Conservation (phyloP, 2,888 invertebrate genomes). For the Tinea trinotella region DNA sequence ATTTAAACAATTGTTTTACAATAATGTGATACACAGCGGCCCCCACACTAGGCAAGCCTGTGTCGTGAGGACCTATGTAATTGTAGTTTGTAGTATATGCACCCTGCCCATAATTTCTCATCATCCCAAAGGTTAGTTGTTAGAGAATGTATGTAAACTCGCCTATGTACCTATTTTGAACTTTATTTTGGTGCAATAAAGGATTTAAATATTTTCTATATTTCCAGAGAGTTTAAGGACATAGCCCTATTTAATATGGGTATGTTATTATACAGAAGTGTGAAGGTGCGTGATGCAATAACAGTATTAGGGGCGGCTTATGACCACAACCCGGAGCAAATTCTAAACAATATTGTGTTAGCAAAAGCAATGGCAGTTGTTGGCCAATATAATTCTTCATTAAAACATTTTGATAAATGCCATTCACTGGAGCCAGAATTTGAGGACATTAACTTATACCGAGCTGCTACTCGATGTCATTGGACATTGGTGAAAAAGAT, state of each 20-base stretch:
- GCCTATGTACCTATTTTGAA: too few relatives aligned
- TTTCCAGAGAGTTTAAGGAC: slow-evolving; percentile 78
- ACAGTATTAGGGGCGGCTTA: slow-evolving; percentile 80
- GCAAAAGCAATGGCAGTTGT: slow-evolving; percentile 81
- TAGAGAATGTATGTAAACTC: too few relatives aligned
- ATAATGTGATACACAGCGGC: too few relatives aligned
- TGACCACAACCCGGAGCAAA: slow-evolving; percentile 76
- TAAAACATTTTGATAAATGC: slow-evolving; percentile 72
- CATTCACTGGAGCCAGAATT: slow-evolving; percentile 75
- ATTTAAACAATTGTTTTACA: too few relatives aligned
- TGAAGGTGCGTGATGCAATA: slow-evolving; percentile 79
- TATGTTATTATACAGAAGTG: slow-evolving; percentile 78
- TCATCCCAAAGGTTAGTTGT: too few relatives aligned
- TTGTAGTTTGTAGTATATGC: too few relatives aligned
- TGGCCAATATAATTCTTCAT: slow-evolving; percentile 80
- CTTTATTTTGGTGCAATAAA: too few relatives aligned
- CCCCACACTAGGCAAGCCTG: too few relatives aligned
- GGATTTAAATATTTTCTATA: slow-evolving; percentile 20
- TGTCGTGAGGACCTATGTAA: too few relatives aligned
- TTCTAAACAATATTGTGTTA: slow-evolving; percentile 76
- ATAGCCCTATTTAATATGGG: slow-evolving; percentile 82
- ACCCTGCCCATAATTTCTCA: too few relatives aligned
- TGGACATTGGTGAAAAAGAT: slow-evolving; percentile 75
- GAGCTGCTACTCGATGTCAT: slow-evolving; percentile 79
- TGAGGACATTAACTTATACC: slow-evolving; percentile 73